Conservation (phyloP, 2,888 invertebrate species). For the Tortricodes alternella region DNA sequence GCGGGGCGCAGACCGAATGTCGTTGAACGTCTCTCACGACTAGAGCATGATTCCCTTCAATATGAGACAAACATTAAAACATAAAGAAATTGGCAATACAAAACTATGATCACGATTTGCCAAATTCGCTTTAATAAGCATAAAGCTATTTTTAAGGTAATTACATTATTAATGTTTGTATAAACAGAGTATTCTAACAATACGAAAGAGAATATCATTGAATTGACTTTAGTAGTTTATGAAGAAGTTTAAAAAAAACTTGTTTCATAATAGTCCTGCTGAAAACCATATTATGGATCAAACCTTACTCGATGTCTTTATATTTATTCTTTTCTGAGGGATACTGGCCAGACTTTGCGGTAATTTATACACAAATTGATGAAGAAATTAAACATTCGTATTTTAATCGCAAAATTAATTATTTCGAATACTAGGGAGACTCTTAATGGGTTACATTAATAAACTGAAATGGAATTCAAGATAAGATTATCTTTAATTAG, state of each 20-base stretch:
- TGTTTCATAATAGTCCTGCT: too few species aligned
- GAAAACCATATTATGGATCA: neutral
- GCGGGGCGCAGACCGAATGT: conserved; percentile 43
- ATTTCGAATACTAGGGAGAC: neutral
- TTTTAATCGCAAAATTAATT: conserved; percentile 13
- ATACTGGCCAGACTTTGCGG: neutral
- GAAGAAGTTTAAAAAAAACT: too few species aligned
- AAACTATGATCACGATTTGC: too few species aligned
- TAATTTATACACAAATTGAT: conserved; percentile 7
- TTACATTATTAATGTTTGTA: too few species aligned
- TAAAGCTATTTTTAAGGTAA: too few species aligned
- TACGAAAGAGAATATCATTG: too few species aligned
- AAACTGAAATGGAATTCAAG: conserved; percentile 12
- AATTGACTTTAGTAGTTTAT: too few species aligned
- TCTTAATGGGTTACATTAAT: conserved; percentile 14
- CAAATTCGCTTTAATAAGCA: too few species aligned
- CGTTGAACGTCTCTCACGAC: conserved; percentile 41
- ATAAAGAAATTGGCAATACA: neutral
- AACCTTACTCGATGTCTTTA: neutral
- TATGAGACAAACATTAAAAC: conserved; percentile 16
- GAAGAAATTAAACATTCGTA: neutral
- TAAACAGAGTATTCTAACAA: too few species aligned
- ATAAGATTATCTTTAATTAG: conserved; percentile 20
- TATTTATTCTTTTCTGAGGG: neutral
- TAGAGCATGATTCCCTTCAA: conserved; percentile 30